These are phyloP conservation scores for Drosophila macrospina DNA, from an alignment of 2,888 invertebrate species.

Conservation along the genomic window DNA sequence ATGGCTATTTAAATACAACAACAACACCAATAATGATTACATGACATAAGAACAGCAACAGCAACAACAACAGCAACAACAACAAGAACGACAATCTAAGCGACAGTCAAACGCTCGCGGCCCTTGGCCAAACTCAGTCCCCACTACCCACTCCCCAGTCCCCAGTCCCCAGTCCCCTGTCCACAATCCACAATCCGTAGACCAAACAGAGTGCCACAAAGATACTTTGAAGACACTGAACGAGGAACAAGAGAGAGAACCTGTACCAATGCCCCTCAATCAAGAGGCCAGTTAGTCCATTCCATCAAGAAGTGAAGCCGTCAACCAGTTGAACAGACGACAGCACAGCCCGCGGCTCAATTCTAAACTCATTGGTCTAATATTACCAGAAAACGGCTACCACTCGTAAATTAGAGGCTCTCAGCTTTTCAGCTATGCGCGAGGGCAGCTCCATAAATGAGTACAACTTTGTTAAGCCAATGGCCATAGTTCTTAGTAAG, in stretches of 20 bases:
- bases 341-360: constrained; percentile 42
- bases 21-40: constrained; percentile 64
- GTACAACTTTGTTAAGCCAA: neutral
- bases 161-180: neutral
- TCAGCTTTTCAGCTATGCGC: constrained; percentile 15
- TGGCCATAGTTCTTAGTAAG: neutral
- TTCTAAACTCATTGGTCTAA: constrained; percentile 50
- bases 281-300: constrained; percentile 45
- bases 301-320: constrained; percentile 29
- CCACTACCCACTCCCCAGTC: no score
- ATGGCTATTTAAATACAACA: constrained; percentile 69
- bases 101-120: constrained; percentile 56
- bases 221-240: neutral
- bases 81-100: constrained; percentile 51
- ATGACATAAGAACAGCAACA: constrained; percentile 51
- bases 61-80: constrained; percentile 29
- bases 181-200: constrained; percentile 2
- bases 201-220: constrained; percentile 3
- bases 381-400: constrained; percentile 57
- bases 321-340: constrained; percentile 45
- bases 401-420: constrained; percentile 44
- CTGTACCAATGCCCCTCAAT: constrained; percentile 46
- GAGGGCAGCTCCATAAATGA: constrained; percentile 37
- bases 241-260: constrained; percentile 6
- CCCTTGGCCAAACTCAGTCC: constrained; percentile 31